Conservation (phyloP, 1,140 invertebrate species). For the Procambarus clarkii region DNA sequence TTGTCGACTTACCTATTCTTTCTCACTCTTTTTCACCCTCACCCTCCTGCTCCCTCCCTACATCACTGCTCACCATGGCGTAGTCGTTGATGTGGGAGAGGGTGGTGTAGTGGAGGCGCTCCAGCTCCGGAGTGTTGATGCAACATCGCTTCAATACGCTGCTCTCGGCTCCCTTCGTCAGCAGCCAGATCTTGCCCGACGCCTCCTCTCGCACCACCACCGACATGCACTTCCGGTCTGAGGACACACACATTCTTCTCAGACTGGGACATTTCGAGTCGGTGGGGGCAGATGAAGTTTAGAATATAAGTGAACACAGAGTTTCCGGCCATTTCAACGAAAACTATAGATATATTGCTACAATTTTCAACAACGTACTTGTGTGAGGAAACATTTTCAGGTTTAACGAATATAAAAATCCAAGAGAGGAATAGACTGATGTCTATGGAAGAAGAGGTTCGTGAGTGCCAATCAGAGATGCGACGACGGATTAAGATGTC, state of each 20-base stretch:
- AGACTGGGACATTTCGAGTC: neutral
- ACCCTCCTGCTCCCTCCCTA: slow-evolving; percentile 6
- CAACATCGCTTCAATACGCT: slow-evolving; percentile 81
- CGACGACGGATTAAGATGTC: too few relatives aligned
- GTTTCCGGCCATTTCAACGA: neutral
- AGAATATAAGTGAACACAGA: neutral
- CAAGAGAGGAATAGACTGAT: too few relatives aligned
- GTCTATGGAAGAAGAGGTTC: too few relatives aligned
- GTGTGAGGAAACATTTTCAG: neutral
- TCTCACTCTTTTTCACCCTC: neutral
- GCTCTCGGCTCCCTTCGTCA: slow-evolving; percentile 90
- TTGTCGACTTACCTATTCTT: too few relatives aligned
- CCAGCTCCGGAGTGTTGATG: slow-evolving; percentile 65
- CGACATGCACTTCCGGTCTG: slow-evolving; percentile 82
- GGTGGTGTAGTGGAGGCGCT: slow-evolving; percentile 75
- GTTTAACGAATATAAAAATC: too few relatives aligned
- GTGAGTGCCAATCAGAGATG: too few relatives aligned
- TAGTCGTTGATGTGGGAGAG: slow-evolving; percentile 79
- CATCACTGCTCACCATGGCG: slow-evolving; percentile 77
- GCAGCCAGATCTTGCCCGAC: slow-evolving; percentile 80
- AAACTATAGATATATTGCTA: too few relatives aligned
- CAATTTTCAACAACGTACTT: too few relatives aligned
- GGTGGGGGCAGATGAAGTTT: neutral
- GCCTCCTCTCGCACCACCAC: slow-evolving; percentile 79
- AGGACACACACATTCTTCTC: too few relatives aligned